phyloP scores from a whole-genome alignment of 2,888 invertebrate genomes.

The Cordylochernes scorpioides region DNA sequence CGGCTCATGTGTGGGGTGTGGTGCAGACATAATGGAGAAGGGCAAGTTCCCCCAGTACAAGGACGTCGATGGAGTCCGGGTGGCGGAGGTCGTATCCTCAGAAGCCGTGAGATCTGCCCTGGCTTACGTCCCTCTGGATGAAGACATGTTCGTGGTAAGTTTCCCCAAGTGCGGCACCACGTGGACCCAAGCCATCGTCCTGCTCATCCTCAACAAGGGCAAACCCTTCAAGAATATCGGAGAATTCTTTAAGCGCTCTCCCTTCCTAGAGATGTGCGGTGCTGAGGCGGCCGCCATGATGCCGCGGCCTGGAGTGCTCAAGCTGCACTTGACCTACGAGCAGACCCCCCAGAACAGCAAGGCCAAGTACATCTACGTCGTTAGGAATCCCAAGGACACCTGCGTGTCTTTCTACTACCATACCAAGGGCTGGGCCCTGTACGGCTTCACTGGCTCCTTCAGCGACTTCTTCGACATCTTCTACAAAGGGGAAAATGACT shows the following conservation, averaged over 20 bases:
- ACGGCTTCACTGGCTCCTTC: conserved; percentile 12
- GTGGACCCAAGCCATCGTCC: conserved; percentile 10
- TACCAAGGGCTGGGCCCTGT: conserved; percentile 1
- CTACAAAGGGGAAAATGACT: conserved; percentile 18
- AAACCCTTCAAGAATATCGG: conserved; percentile 3
- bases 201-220: conserved; percentile 9
- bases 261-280: conserved; percentile 10
- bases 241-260: conserved; percentile 3
- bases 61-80: conserved; percentile 4
- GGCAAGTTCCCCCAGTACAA: too few species aligned
- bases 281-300: conserved; percentile 4
- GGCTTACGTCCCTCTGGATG: conserved; percentile 7
- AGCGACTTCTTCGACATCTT: conserved; percentile 22
- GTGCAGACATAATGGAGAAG: too few species aligned
- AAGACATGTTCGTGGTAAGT: conserved; percentile 11
- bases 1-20: too few species aligned
- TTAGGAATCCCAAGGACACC: conserved; percentile 25
- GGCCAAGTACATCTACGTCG: conserved; percentile 20
- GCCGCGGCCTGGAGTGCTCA: conserved; percentile 10
- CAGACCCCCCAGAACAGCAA: conserved; percentile 8
- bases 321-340: conserved; percentile 17
- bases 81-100: conserved; percentile 3
- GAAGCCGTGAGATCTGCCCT: conserved; percentile 6
- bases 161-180: conserved; percentile 14
- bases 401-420: conserved; percentile 24